A percentile compares a stretch with the other conserved stretches of the same genome.
Conservation (phyloP, 92 coral and sea anemone species). For the Porites lobata region DNA sequence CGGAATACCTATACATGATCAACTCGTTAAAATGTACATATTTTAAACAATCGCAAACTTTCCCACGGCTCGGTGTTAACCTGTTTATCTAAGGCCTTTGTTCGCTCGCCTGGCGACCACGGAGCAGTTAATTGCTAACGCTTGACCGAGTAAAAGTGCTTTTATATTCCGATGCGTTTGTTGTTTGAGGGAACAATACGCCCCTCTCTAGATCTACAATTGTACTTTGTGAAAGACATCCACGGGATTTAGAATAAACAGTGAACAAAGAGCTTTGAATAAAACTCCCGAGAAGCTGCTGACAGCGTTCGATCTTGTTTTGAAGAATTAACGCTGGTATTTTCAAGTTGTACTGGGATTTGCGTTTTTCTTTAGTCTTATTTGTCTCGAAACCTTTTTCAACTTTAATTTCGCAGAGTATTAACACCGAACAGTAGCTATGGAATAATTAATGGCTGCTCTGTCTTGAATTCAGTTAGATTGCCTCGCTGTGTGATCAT, state of each 20-base stretch:
- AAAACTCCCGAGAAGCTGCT: neutral
- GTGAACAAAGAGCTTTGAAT: conserved; percentile 22
- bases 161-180: conserved; percentile 31
- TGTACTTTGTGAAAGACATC: conserved; percentile 4
- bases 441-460: too few species aligned
- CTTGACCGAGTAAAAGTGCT: conserved; percentile 27
- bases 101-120: conserved; percentile 7
- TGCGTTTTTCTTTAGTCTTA: too few species aligned
- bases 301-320: neutral
- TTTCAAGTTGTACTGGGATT: too few species aligned
- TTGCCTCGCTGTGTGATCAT: too few species aligned
- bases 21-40: conserved; percentile 25
- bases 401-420: too few species aligned
- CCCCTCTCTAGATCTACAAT: conserved; percentile 5
- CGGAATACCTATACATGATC: conserved; percentile 35
- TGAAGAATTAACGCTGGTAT: neutral
- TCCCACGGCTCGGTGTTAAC: conserved; percentile 53
- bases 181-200: conserved; percentile 19
- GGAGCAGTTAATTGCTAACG: conserved; percentile 35
- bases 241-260: conserved; percentile 32
- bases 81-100: conserved; percentile 41
- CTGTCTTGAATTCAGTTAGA: too few species aligned
- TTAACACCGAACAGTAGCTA: too few species aligned
- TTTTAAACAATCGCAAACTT: conserved; percentile 37
- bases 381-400: too few species aligned